Evolutionary conservation across 2,888 invertebrate genomes (phyloP).

Genomic region (Calliopum simillimum): DNA sequence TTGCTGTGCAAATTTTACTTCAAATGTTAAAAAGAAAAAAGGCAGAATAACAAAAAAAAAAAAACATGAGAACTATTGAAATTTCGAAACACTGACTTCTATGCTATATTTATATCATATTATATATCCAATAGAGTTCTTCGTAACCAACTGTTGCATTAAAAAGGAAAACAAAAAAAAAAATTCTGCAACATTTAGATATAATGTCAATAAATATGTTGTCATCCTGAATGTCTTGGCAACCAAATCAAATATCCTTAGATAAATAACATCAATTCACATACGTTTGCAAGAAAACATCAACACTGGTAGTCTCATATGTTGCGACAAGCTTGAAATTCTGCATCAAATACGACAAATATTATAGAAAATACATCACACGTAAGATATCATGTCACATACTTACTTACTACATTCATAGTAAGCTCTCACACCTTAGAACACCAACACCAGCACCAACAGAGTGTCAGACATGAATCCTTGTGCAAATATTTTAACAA

Average conservation of each 20-base stretch:
- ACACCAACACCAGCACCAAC: not conserved
- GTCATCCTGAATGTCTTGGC: not conserved
- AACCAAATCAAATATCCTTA: conserved; percentile 26
- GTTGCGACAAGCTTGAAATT: not conserved
- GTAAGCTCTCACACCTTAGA: not conserved
- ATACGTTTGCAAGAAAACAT: not conserved
- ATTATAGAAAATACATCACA: not conserved
- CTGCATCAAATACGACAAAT: not conserved
- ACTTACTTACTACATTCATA: not conserved
- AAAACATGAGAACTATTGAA: no score
- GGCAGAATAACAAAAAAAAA: no score
- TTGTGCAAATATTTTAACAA: conserved; percentile 61
- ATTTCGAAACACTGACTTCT: no score
- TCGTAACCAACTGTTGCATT: no score
- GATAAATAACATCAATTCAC: conserved; percentile 32
- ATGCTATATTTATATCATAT: no score
- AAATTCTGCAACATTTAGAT: conserved; percentile 3
- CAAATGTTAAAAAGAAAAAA: no score
- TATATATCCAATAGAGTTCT: no score
- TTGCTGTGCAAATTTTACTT: not conserved
- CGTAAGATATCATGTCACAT: not conserved
- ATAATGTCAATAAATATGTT: not conserved
- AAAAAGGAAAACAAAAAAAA: not conserved
- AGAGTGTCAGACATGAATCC: conserved; percentile 42
- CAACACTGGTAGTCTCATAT: conserved; percentile 11